Percentiles rank a stretch among this genome's conserved stretches.
These are phyloP conservation scores for Acanthacorydalis orientalis DNA, from an alignment of 2,888 invertebrate genomes.

Conservation along the genomic window DNA sequence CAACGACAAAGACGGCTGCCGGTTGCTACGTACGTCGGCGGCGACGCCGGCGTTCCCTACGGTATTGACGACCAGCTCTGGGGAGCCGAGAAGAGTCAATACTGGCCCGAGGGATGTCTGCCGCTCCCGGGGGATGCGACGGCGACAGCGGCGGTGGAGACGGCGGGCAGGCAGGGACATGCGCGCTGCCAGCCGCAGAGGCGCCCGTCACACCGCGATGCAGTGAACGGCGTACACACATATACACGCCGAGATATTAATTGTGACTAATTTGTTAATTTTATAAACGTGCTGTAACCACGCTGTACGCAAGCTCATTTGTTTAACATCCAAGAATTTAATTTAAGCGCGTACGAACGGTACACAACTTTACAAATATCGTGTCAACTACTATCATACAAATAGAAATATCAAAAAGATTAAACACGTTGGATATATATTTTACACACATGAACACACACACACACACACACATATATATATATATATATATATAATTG, in stretches of 20 bases:
- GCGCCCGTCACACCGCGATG: neutral
- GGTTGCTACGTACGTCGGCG: constrained; percentile 9
- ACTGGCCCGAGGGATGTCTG: constrained; percentile 28
- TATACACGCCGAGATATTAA: constrained; percentile 2
- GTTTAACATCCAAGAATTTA: no score
- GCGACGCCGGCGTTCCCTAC: constrained; percentile 26
- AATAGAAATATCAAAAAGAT: no score
- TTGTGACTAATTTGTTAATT: constrained; percentile 5
- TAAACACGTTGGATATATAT: no score
- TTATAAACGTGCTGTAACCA: constrained; percentile 1
- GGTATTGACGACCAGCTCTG: constrained; percentile 35
- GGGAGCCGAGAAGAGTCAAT: constrained; percentile 35
- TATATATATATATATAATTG: no score
- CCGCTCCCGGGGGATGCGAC: constrained; percentile 21
- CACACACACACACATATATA: no score
- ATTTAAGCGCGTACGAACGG: no score
- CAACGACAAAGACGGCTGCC: neutral
- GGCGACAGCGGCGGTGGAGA: constrained; percentile 19
- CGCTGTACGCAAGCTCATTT: neutral
- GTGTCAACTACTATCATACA: no score
- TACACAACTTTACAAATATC: no score
- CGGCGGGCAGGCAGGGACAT: neutral
- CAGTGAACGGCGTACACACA: neutral
- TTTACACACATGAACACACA: no score
- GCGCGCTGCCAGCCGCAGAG: neutral